Evolutionary conservation across 2,888 invertebrate genomes (phyloP).

Genomic region (Stegophylla sp.): DNA sequence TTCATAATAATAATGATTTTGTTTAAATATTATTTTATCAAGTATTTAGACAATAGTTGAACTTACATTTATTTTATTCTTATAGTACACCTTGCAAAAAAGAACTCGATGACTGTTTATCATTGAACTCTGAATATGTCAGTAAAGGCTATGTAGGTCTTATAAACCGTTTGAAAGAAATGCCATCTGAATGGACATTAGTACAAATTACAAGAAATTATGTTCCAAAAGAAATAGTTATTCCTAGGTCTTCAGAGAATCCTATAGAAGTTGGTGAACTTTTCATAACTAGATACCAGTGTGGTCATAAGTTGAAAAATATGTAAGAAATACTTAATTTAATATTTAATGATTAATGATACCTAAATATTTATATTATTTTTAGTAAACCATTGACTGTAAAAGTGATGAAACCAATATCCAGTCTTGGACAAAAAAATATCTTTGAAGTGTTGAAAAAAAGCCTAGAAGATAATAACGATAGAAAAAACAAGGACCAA

Average conservation of each 20-base stretch:
- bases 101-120: slow-evolving; percentile 54
- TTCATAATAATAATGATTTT: not conserved
- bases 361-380: not conserved
- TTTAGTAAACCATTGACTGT: slow-evolving; percentile 34
- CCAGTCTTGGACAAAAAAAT: slow-evolving; percentile 32
- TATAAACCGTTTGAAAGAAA: slow-evolving; percentile 59
- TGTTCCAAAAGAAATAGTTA: slow-evolving; percentile 62
- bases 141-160: slow-evolving; percentile 59
- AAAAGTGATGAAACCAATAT: slow-evolving; percentile 33
- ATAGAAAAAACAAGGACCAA: slow-evolving; percentile 31
- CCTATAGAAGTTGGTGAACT: slow-evolving; percentile 66
- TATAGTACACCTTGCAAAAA: not conserved
- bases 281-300: slow-evolving; percentile 59
- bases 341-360: not conserved
- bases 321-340: slow-evolving; percentile 15
- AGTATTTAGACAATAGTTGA: not conserved
- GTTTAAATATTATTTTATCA: not conserved
- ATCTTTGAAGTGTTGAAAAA: slow-evolving; percentile 49
- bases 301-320: slow-evolving; percentile 55
- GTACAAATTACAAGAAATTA: slow-evolving; percentile 67
- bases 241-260: slow-evolving; percentile 65
- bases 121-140: slow-evolving; percentile 56
- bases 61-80: not conserved
- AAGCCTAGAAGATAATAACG: slow-evolving; percentile 45
- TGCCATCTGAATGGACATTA: slow-evolving; percentile 70